Evolutionary conservation across 2,888 invertebrate species (phyloP).

Genomic region (Mythimna pallens): DNA sequence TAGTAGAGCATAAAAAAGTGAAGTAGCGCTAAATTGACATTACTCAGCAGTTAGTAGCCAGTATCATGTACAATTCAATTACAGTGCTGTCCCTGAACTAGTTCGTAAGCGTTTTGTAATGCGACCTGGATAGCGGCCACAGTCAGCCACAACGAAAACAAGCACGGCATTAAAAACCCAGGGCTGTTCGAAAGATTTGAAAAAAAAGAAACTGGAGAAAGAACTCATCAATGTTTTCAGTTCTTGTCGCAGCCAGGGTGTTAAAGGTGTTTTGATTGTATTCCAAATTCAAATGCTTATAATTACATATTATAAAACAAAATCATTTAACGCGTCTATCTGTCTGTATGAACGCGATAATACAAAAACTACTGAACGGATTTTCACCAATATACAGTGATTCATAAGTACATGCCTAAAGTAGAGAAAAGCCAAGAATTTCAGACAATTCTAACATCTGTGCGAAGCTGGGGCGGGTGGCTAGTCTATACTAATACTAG

Average conservation of each 20-base stretch:
- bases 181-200: constrained; percentile 26
- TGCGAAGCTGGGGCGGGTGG: too few species aligned
- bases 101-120: constrained; percentile 85
- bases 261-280: not conserved
- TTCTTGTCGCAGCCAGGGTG: not conserved
- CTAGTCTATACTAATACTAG: too few species aligned
- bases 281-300: not conserved
- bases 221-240: not conserved
- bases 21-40: constrained; percentile 59
- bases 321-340: too few species aligned
- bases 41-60: constrained; percentile 63
- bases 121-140: constrained; percentile 82
- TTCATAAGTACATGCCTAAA: too few species aligned
- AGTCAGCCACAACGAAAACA: constrained; percentile 64
- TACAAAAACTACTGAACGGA: too few species aligned
- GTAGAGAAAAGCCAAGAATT: too few species aligned
- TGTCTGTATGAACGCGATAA: too few species aligned
- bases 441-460: too few species aligned
- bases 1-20: constrained; percentile 36
- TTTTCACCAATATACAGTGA: too few species aligned
- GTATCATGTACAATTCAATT: constrained; percentile 82
- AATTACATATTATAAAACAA: too few species aligned
- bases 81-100: constrained; percentile 86
- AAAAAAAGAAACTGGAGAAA: constrained; percentile 18
- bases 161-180: constrained; percentile 41